phyloP scores from a whole-genome alignment of 2,113 vertebrate genomes.

The Pagrus major region DNA sequence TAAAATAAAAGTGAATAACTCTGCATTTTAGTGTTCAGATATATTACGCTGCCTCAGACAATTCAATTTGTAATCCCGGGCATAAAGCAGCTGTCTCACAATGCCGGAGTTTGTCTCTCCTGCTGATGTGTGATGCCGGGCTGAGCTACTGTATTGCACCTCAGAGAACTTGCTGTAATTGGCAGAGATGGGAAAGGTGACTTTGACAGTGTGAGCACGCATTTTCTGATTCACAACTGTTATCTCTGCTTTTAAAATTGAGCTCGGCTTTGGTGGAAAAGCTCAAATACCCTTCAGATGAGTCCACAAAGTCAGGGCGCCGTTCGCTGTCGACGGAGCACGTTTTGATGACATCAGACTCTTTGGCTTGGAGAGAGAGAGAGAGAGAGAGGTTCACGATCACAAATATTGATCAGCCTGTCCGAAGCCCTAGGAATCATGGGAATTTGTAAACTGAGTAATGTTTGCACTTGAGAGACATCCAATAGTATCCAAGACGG shows the following conservation, averaged over 20 bases:
- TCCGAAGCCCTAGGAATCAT: constrained; percentile 47
- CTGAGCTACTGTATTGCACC: constrained; percentile 56
- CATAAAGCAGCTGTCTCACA: constrained; percentile 57
- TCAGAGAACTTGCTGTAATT: constrained; percentile 65
- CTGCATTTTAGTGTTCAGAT: constrained; percentile 48
- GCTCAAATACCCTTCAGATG: constrained; percentile 48
- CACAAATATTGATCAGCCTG: constrained; percentile 59
- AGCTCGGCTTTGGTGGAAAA: constrained; percentile 25
- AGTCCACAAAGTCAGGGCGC: constrained; percentile 51
- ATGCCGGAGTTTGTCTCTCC: constrained; percentile 52
- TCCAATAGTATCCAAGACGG: constrained; percentile 20
- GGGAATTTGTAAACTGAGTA: constrained; percentile 64
- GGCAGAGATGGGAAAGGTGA: constrained; percentile 70
- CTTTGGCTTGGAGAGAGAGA: constrained; percentile 34
- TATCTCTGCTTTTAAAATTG: constrained; percentile 62
- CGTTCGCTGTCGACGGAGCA: background rate
- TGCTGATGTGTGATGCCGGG: constrained; percentile 58
- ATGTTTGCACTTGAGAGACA: constrained; percentile 53
- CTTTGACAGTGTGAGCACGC: constrained; percentile 59
- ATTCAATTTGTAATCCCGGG: constrained; percentile 53
- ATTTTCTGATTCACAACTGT: constrained; percentile 51
- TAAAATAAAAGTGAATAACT: constrained; percentile 56
- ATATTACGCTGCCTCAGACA: constrained; percentile 42
- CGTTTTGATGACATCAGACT: constrained; percentile 56
- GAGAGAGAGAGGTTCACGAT: constrained; percentile 46